phyloP scores from a whole-genome alignment of 2,797 vertebrate species.

The Chelon labrosus region DNA sequence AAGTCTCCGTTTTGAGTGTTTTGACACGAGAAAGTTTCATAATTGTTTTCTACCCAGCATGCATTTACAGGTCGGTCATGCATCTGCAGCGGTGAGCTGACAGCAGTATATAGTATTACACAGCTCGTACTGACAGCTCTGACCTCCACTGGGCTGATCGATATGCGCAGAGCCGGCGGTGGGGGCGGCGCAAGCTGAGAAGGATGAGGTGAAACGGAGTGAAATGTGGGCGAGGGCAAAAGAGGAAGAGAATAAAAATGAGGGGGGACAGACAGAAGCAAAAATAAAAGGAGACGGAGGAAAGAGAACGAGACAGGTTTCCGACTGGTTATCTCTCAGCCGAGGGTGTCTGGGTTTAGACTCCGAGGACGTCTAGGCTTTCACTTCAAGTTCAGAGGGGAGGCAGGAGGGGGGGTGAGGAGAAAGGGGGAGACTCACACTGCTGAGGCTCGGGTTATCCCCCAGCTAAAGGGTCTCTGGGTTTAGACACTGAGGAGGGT shows the following conservation, averaged over 20 bases:
- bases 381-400: slow-evolving; percentile 67
- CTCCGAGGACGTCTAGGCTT: slow-evolving; percentile 70
- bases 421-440: slow-evolving; percentile 44
- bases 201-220: slow-evolving; percentile 17
- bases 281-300: slow-evolving; percentile 20
- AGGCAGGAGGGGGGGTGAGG: slow-evolving; percentile 26
- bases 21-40: slow-evolving; percentile 55
- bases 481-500: slow-evolving; percentile 83
- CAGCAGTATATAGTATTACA: slow-evolving; percentile 80
- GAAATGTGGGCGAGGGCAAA: slow-evolving; percentile 16
- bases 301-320: slow-evolving; percentile 37
- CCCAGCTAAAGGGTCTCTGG: slow-evolving; percentile 78
- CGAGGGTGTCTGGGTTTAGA: slow-evolving; percentile 67
- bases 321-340: slow-evolving; percentile 58
- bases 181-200: slow-evolving; percentile 1
- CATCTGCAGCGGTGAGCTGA: slow-evolving; percentile 66
- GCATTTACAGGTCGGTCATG: slow-evolving; percentile 73
- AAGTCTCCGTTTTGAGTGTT: slow-evolving; percentile 41
- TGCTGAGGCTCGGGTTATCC: slow-evolving; percentile 79
- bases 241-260: slow-evolving; percentile 13
- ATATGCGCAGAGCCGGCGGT: slow-evolving; percentile 49
- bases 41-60: slow-evolving; percentile 70
- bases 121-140: slow-evolving; percentile 71
- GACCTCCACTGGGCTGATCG: slow-evolving; percentile 74
- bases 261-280: slow-evolving; percentile 16